A percentile compares a stretch with the other conserved stretches of the same genome.
Conservation (phyloP, 2,113 vertebrate genomes). For the Hydropotes inermis region DNA sequence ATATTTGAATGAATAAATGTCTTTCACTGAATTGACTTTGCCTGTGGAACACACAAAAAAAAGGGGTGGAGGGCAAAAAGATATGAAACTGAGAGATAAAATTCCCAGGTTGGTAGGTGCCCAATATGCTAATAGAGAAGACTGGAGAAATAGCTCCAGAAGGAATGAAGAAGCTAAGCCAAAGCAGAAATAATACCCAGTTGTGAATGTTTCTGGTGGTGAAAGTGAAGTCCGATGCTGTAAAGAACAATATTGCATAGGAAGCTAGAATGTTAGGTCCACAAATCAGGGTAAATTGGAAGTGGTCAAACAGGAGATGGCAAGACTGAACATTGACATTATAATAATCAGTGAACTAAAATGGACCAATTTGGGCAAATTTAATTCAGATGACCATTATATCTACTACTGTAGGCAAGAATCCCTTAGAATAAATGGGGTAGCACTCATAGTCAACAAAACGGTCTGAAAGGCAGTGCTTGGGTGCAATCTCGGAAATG, state of each 20-base stretch:
- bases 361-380: not conserved
- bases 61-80: too few species aligned
- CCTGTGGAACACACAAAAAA: not conserved
- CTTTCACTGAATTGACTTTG: not conserved
- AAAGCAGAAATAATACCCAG: not conserved
- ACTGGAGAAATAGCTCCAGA: not conserved
- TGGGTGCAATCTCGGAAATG: accelerated
- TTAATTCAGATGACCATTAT: not conserved
- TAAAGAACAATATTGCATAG: not conserved
- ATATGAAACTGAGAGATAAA: not conserved
- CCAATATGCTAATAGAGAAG: not conserved
- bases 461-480: not conserved
- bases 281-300: not conserved
- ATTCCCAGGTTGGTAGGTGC: accelerated
- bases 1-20: not conserved
- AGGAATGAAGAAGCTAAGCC: not conserved
- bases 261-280: not conserved
- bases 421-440: not conserved
- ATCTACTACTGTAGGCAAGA: not conserved
- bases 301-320: not conserved
- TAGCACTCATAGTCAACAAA: not conserved
- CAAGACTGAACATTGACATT: not conserved
- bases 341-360: not conserved
- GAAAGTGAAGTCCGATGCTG: not conserved
- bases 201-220: not conserved